Evolutionary conservation across 2,888 invertebrate species (phyloP).

Genomic region (Colostygia pectinataria): DNA sequence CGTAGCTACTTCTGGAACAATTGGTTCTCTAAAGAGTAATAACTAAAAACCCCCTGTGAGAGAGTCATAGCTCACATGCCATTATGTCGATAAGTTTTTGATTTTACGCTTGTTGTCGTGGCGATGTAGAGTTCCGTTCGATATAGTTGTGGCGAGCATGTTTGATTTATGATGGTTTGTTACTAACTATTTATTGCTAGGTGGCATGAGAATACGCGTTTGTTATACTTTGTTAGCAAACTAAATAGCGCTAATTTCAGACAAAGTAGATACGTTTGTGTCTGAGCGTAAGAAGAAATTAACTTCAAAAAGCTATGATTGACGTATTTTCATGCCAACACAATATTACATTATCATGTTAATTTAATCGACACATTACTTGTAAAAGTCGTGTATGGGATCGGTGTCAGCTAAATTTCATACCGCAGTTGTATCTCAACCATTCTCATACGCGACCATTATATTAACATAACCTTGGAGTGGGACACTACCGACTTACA

Average conservation of each 20-base stretch:
- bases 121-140: slow-evolving; percentile 23
- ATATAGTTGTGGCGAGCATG: slow-evolving; percentile 28
- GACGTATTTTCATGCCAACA: slow-evolving; percentile 49
- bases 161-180: slow-evolving; percentile 20
- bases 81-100: slow-evolving; percentile 80
- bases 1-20: slow-evolving; percentile 86
- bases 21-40: slow-evolving; percentile 80
- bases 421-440: slow-evolving; percentile 2
- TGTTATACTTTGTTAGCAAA: too few species aligned
- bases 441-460: slow-evolving; percentile 29
- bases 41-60: slow-evolving; percentile 54
- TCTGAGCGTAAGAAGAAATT: too few species aligned
- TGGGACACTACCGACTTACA: slow-evolving; percentile 34
- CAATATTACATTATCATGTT: slow-evolving; percentile 47
- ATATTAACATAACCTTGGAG: slow-evolving; percentile 31
- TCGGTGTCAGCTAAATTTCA: slow-evolving; percentile 16
- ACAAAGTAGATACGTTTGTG: too few species aligned
- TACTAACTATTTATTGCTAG: slow-evolving; percentile 28
- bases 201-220: slow-evolving; percentile 19
- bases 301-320: neutral
- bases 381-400: slow-evolving; percentile 54
- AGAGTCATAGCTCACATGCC: slow-evolving; percentile 62
- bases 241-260: too few species aligned
- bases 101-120: slow-evolving; percentile 32
- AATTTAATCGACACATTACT: slow-evolving; percentile 46